A percentile compares a stretch with the other conserved stretches of the same genome.
These are phyloP conservation scores for Lamellibrachia luymesi DNA, from an alignment of 1,140 invertebrate species.

Conservation along the genomic window DNA sequence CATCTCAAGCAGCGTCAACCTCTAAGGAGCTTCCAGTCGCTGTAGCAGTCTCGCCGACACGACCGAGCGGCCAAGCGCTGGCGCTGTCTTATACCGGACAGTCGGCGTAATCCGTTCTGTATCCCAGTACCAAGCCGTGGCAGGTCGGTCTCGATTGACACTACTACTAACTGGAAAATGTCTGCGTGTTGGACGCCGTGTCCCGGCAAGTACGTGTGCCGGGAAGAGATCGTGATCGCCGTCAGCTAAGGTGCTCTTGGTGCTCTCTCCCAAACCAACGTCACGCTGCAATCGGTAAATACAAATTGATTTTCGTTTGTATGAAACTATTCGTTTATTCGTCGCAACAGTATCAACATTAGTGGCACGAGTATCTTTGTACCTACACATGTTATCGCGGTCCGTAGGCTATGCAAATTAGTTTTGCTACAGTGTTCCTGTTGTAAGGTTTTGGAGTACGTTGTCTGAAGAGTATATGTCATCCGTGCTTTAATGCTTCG, in stretches of 20 bases:
- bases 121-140: not conserved
- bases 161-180: not conserved
- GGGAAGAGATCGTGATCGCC: not conserved
- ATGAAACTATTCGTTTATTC: not conserved
- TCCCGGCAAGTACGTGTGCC: not conserved
- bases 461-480: not conserved
- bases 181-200: not conserved
- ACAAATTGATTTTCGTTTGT: not conserved
- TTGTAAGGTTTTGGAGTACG: not conserved
- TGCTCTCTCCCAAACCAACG: not conserved
- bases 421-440: not conserved
- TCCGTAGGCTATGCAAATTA: not conserved
- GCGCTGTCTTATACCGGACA: not conserved
- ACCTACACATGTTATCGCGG: not conserved
- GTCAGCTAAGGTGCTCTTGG: not conserved
- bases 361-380: not conserved
- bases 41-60: not conserved
- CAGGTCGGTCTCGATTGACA: not conserved
- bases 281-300: not conserved
- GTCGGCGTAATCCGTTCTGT: not conserved
- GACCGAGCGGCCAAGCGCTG: not conserved
- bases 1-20: not conserved
- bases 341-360: not conserved
- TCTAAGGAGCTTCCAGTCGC: not conserved
- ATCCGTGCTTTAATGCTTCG: not conserved